A percentile compares a stretch with the other conserved stretches of the same genome.
Conservation (phyloP, 2,888 invertebrate genomes). For the Eulithis prunata region DNA sequence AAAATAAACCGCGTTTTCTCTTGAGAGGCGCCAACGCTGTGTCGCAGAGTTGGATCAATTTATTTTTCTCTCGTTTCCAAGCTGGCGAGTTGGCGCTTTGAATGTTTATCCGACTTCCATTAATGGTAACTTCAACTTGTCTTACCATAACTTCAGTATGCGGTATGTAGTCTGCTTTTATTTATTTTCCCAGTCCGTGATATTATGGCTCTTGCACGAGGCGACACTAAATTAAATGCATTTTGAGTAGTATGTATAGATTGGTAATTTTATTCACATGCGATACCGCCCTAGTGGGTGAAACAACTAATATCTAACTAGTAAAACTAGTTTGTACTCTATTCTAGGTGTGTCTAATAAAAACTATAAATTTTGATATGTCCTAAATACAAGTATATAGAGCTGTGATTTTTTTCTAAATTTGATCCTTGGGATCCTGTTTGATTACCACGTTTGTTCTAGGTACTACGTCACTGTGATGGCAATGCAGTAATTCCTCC, state of each 20-base stretch:
- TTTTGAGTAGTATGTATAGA: background rate
- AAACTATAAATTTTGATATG: no score
- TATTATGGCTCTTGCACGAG: background rate
- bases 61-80: constrained; percentile 30
- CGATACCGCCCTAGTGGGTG: no score
- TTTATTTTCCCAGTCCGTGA: constrained; percentile 23
- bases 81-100: constrained; percentile 23
- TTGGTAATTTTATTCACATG: no score
- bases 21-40: constrained; percentile 6
- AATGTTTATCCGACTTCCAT: constrained; percentile 38
- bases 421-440: no score
- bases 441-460: constrained; percentile 1
- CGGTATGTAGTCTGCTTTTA: constrained; percentile 19
- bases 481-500: constrained; percentile 10
- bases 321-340: no score
- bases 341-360: no score
- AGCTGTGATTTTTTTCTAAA: no score
- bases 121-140: constrained; percentile 42
- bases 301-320: no score
- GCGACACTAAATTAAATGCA: background rate
- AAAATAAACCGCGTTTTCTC: constrained; percentile 15
- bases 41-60: constrained; percentile 6
- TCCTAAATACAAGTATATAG: no score
- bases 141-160: constrained; percentile 39
- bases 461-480: constrained; percentile 12